A percentile compares a stretch with the other conserved stretches of the same genome.
phyloP scores from a whole-genome alignment of 1,140 invertebrate genomes.

The Drosophila kepulauana region DNA sequence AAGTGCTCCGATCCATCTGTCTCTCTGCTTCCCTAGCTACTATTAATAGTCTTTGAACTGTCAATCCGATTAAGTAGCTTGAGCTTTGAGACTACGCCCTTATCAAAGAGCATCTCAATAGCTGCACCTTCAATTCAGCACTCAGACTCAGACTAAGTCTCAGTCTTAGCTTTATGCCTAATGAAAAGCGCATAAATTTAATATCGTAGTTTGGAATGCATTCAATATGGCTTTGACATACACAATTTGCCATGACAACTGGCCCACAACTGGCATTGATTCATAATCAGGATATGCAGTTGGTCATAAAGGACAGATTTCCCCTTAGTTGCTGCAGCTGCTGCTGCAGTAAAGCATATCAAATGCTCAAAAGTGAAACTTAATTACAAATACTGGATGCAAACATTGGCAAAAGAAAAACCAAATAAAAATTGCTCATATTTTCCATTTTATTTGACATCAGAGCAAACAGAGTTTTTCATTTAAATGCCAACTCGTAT shows the following conservation, averaged over 20 bases:
- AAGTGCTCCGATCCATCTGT: slow-evolving; percentile 8
- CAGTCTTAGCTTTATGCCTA: background rate
- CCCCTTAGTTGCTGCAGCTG: too few species aligned
- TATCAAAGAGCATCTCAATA: background rate
- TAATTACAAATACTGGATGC: slow-evolving; percentile 1
- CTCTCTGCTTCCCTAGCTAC: background rate
- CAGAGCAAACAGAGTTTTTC: background rate
- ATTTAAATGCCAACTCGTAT: background rate
- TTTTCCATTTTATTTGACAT: background rate
- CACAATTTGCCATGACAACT: background rate
- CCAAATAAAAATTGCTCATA: background rate
- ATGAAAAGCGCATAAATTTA: background rate
- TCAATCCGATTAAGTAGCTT: background rate
- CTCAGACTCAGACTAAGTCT: background rate
- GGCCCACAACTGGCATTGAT: background rate
- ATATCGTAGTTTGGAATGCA: background rate
- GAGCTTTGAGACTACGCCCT: background rate
- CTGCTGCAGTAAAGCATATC: slow-evolving; percentile 3
- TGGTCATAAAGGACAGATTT: background rate
- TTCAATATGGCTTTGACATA: background rate
- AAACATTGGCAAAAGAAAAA: background rate
- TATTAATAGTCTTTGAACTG: background rate
- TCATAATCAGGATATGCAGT: background rate
- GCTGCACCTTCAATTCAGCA: background rate
- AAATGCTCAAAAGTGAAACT: slow-evolving; percentile 6